Conservation (phyloP, 2,888 invertebrate species). For the Synergus itoensis region DNA sequence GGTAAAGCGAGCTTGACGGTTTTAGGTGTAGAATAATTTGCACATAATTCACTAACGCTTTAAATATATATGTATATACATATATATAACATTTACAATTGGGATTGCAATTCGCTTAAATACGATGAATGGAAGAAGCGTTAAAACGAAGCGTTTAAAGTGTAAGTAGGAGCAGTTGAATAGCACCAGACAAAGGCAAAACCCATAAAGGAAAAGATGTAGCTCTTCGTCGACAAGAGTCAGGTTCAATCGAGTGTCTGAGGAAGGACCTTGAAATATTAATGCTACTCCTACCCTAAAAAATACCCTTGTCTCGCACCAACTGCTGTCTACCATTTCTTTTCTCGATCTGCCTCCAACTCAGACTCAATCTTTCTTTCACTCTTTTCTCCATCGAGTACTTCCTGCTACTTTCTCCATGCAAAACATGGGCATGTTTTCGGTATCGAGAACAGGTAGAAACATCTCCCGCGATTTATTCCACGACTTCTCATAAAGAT, state of each 20-base stretch:
- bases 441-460: conserved; percentile 27
- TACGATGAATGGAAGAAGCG: background rate
- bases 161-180: conserved; percentile 51
- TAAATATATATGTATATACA: too few species aligned
- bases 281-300: conserved; percentile 57
- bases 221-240: conserved; percentile 47
- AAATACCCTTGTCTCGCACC: conserved; percentile 45
- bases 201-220: conserved; percentile 54
- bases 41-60: background rate
- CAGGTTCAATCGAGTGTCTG: conserved; percentile 58
- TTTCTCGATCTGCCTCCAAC: conserved; percentile 1
- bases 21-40: conserved; percentile 5
- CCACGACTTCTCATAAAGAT: conserved; percentile 34
- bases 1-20: conserved; percentile 12
- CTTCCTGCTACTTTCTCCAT: background rate
- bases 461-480: conserved; percentile 16
- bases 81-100: background rate
- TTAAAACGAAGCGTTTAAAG: conserved; percentile 55
- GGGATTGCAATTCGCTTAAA: background rate
- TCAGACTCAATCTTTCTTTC: conserved; percentile 17
- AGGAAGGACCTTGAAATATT: conserved; percentile 66
- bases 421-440: background rate
- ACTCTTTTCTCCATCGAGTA: background rate
- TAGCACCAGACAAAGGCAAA: conserved; percentile 59
- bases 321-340: conserved; percentile 8